Conservation (phyloP, 2,113 vertebrate species). For the Mystacornis crossleyi region DNA sequence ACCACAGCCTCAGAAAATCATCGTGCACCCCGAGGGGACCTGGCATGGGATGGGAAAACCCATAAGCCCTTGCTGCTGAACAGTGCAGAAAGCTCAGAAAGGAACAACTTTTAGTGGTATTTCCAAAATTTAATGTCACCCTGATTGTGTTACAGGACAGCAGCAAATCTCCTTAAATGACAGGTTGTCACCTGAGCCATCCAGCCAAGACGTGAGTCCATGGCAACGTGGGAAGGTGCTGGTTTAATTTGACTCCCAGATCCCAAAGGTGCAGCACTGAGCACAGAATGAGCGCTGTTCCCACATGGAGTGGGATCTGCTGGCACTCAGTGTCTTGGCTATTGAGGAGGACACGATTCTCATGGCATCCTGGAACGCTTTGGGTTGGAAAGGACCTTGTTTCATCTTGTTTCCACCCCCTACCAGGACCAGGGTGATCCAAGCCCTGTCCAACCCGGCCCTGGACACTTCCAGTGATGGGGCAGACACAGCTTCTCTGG, state of each 20-base stretch:
- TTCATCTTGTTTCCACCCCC: neutral
- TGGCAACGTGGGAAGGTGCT: neutral
- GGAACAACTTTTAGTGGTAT: neutral
- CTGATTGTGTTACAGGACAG: neutral
- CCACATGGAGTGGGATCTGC: neutral
- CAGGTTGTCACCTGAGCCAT: neutral
- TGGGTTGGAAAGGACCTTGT: neutral
- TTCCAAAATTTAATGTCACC: neutral
- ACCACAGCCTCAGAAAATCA: neutral
- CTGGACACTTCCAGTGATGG: neutral
- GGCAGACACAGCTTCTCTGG: neutral
- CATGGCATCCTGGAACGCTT: neutral
- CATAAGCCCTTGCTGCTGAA: neutral
- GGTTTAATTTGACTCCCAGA: neutral
- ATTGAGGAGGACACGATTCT: neutral
- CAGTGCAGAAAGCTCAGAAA: neutral
- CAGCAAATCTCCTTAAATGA: neutral
- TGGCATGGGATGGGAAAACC: neutral
- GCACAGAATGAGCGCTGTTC: neutral
- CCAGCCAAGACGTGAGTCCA: neutral
- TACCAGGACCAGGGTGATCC: neutral
- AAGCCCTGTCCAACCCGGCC: rapidly evolving
- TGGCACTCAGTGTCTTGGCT: neutral
- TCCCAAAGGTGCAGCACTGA: neutral
- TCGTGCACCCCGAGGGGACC: neutral